Evolutionary conservation across 2,113 vertebrate species (phyloP).

Genomic region (Oreochromis tanganicae): DNA sequence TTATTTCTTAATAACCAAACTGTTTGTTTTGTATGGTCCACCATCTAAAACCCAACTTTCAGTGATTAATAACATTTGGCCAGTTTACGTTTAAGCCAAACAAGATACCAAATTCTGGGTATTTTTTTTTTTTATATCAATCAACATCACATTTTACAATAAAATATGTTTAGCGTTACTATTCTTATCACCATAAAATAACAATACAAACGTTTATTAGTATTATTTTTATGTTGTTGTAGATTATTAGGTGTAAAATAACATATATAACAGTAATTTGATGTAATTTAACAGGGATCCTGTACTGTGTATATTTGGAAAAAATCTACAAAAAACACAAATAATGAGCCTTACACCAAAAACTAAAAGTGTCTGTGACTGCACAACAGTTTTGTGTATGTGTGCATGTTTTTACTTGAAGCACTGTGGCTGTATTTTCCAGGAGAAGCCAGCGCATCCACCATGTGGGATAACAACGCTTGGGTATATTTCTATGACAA

Average conservation of each 20-base stretch:
- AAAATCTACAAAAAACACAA: neutral
- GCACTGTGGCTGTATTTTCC: neutral
- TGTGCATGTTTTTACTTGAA: neutral
- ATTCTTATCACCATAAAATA: neutral
- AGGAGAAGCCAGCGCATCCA: conserved; percentile 98
- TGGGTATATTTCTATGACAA: conserved; percentile 93
- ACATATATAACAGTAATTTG: neutral
- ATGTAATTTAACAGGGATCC: neutral
- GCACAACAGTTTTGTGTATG: neutral
- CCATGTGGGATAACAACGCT: conserved; percentile 98
- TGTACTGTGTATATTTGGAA: neutral
- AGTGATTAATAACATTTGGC: neutral
- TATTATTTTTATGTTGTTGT: neutral
- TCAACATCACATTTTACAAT: neutral
- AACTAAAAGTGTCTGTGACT: neutral
- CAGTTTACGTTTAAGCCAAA: neutral
- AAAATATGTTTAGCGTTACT: neutral
- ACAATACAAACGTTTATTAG: neutral
- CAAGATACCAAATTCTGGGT: neutral
- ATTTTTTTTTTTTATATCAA: neutral
- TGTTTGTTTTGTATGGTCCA: neutral
- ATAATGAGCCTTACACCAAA: neutral
- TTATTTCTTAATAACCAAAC: neutral
- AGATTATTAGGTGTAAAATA: neutral
- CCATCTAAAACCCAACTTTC: neutral